Base-by-base conservation (phyloP, 1,140 invertebrate genomes). In the Eriosoma lanigerum region DNA sequence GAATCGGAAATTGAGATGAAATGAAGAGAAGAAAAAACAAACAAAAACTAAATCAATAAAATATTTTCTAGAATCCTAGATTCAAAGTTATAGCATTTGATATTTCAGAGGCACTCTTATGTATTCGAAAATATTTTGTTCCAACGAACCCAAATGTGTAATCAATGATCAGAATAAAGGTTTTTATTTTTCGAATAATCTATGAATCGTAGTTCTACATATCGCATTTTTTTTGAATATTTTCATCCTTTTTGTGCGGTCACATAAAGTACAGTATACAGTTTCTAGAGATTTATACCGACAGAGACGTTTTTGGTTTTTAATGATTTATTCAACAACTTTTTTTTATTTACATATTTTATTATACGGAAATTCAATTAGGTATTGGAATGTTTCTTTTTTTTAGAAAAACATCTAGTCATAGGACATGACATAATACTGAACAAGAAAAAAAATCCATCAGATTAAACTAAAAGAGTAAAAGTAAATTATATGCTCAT, bases 181-280 rank as follows among this genome's bases (percentile, higher is more conserved):
- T n/a, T n/a, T 46, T 68, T 68, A 46, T 68, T 68, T 56, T 68
- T 68, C 21, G 4, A 46, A 46, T 68, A 46, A 68, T 68, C 64
- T 6, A 68, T 46, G 44, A 68, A 46, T 68, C n/a, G 38, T 68
- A 44, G 62, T 8, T 4, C n/a, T 66, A 66, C 32, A 66, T 0
- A 10, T 66, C 29, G 32, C n/a, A 66, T 66, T 66, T 38, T 19
- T 17, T 66, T 66, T 21, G 62, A 62, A 66, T 66, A 38, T 3
- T 66, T 21, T 10, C 32, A 66, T 66, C 62, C 32, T 38, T 66
- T 66, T 44, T n/a, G 60, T 32, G 17, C 29, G 19, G 60, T 38
- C 17, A 24, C 3, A 3, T 1, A 3, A 26, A 4, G 29, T 21
- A 1, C 17, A 32, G 29, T 29, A 29, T n/a, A 38, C 8, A 38